Percentiles rank a stretch among this genome's conserved stretches.
Evolutionary conservation across 2,113 vertebrate species (phyloP).

Genomic region (Psettodes erumei): DNA sequence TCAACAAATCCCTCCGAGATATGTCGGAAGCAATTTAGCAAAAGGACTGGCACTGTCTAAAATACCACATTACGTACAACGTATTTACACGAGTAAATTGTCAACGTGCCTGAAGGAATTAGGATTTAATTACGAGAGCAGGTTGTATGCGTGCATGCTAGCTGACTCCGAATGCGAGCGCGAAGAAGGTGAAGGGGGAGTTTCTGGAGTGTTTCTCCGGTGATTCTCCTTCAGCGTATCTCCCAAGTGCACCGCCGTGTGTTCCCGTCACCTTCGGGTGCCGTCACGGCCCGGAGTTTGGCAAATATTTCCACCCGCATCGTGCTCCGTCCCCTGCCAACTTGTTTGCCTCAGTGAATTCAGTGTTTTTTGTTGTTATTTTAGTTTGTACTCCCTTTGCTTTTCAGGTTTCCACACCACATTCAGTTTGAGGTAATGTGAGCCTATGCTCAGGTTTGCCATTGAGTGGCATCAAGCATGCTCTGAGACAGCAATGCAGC

Average conservation of each 20-base stretch:
- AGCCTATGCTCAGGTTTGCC: not conserved
- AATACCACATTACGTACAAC: conserved; percentile 30
- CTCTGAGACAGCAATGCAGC: not conserved
- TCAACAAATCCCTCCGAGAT: conserved; percentile 46
- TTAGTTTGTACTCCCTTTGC: not conserved
- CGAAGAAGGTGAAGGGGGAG: not conserved
- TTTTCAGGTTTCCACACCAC: too few species aligned
- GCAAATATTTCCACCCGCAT: conserved; percentile 9
- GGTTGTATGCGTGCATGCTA: conserved; percentile 22
- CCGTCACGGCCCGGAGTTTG: conserved; percentile 36
- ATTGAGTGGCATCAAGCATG: not conserved
- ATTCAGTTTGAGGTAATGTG: not conserved
- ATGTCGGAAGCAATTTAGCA: conserved; percentile 38
- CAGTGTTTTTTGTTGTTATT: not conserved
- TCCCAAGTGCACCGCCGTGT: conserved; percentile 7
- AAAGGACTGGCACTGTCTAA: conserved; percentile 31
- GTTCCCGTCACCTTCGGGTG: conserved; percentile 18
- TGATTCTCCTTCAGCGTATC: conserved; percentile 28
- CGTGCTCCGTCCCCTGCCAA: not conserved
- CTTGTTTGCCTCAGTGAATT: conserved; percentile 1
- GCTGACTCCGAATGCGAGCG: conserved; percentile 29
- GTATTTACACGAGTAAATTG: conserved; percentile 54
- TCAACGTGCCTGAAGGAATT: conserved; percentile 55
- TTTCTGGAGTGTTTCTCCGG: not conserved
- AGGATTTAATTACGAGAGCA: conserved; percentile 60